These are phyloP conservation scores for Cochlearius cochlearius DNA, from an alignment of 2,113 vertebrate genomes.

Conservation along the genomic window DNA sequence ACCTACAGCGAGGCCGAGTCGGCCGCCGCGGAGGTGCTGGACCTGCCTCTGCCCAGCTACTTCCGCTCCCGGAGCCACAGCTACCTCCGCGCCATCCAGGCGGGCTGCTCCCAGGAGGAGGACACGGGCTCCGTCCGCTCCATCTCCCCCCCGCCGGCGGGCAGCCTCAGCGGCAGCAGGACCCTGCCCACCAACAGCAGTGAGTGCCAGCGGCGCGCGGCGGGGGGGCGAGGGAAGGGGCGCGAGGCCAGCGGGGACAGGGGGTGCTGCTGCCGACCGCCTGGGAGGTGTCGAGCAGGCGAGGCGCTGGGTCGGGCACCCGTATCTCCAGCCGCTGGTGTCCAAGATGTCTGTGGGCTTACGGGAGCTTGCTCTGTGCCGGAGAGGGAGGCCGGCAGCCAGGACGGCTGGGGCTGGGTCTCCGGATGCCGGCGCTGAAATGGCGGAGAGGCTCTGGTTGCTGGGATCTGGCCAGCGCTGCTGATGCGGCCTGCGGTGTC, in stretches of 20 bases:
- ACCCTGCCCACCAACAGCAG: constrained; percentile 93
- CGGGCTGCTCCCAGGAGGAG: constrained; percentile 96
- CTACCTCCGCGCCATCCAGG: constrained; percentile 99
- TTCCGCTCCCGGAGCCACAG: constrained; percentile 99
- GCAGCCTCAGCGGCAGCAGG: constrained; percentile 85
- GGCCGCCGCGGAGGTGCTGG: constrained; percentile 83
- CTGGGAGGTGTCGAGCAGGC: fast-evolving
- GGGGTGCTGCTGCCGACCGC: not conserved
- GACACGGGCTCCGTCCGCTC: constrained; percentile 92
- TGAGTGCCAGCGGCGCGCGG: constrained; percentile 71
- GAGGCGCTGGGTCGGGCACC: not conserved
- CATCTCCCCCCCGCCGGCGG: constrained; percentile 87
- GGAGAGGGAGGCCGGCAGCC: not conserved
- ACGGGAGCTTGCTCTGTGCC: not conserved
- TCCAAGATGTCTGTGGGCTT: not conserved
- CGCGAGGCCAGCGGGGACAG: fast-evolving
- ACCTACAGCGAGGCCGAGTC: constrained; percentile 91
- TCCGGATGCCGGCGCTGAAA: fast-evolving
- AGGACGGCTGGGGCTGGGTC: not conserved
- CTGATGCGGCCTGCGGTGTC: not conserved
- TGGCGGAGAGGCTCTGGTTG: not conserved
- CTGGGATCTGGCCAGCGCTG: not conserved
- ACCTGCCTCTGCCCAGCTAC: constrained; percentile 92
- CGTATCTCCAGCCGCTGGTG: not conserved
- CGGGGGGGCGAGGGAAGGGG: not conserved